phyloP scores from a whole-genome alignment of 2,888 invertebrate genomes.

The Harpalus rubripes region DNA sequence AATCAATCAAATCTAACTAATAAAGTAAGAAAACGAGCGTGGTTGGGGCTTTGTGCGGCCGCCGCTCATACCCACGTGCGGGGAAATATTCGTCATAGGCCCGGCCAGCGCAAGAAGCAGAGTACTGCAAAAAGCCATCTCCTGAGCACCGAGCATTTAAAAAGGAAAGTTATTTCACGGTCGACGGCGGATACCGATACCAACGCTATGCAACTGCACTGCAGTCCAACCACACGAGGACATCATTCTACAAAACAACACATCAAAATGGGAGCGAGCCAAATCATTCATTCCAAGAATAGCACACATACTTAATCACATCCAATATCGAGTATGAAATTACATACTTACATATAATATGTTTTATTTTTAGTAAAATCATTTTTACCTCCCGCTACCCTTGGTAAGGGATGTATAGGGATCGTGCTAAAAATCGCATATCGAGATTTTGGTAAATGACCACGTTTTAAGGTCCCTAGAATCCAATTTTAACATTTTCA shows the following conservation, averaged over 20 bases:
- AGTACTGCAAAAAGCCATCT: conserved; percentile 17
- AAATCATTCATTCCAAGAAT: not conserved
- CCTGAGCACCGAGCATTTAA: conserved; percentile 49
- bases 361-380: not conserved
- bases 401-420: too few relatives aligned
- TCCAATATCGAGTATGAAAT: not conserved
- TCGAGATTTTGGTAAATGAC: too few relatives aligned
- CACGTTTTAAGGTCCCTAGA: too few relatives aligned
- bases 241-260: conserved; percentile 13
- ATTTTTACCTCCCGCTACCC: too few relatives aligned
- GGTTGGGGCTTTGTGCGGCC: conserved; percentile 12
- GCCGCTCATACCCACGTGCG: conserved; percentile 52
- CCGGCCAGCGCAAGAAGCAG: conserved; percentile 29
- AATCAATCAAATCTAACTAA: conserved; percentile 64
- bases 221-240: conserved; percentile 8
- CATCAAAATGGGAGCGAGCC: conserved; percentile 1
- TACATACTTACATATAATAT: not conserved
- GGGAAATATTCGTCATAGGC: conserved; percentile 47
- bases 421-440: too few relatives aligned
- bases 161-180: conserved; percentile 66
- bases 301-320: not conserved
- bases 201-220: not conserved
- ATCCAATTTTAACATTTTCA: too few relatives aligned
- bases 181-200: conserved; percentile 37
- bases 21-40: conserved; percentile 41